These are phyloP conservation scores for Cepaea nemoralis DNA, from an alignment of 1,140 invertebrate species.

Conservation along the genomic window DNA sequence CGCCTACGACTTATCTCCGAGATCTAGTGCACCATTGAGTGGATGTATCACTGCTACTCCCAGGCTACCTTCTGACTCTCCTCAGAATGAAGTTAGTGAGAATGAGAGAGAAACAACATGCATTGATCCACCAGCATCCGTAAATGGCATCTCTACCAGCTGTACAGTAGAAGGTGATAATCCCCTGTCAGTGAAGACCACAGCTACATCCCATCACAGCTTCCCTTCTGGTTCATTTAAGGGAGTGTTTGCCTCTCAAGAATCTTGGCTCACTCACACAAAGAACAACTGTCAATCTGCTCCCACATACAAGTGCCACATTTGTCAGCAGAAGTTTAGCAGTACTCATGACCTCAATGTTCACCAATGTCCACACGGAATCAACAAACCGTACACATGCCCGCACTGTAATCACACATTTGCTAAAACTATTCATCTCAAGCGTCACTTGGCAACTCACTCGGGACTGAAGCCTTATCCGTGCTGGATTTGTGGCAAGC, in stretches of 20 bases:
- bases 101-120: background rate
- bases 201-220: constrained; percentile 45
- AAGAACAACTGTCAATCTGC: constrained; percentile 52
- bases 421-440: constrained; percentile 62
- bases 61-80: too few relatives aligned
- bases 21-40: too few relatives aligned
- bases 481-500: constrained; percentile 57
- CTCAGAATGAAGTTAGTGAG: too few relatives aligned
- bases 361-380: constrained; percentile 89
- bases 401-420: constrained; percentile 71
- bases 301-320: constrained; percentile 76
- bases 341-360: constrained; percentile 85
- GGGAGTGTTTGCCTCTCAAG: constrained; percentile 54
- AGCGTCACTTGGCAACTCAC: constrained; percentile 60
- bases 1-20: too few relatives aligned
- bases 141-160: background rate
- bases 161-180: background rate
- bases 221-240: constrained; percentile 51
- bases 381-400: constrained; percentile 77
- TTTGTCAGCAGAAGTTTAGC: constrained; percentile 88
- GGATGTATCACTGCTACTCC: too few relatives aligned
- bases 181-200: background rate
- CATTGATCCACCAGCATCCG: background rate
- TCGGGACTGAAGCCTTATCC: constrained; percentile 58
- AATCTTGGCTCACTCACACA: constrained; percentile 86